Evolutionary conservation across 2,888 invertebrate species (phyloP).

Genomic region (Falcaria lacertinaria): DNA sequence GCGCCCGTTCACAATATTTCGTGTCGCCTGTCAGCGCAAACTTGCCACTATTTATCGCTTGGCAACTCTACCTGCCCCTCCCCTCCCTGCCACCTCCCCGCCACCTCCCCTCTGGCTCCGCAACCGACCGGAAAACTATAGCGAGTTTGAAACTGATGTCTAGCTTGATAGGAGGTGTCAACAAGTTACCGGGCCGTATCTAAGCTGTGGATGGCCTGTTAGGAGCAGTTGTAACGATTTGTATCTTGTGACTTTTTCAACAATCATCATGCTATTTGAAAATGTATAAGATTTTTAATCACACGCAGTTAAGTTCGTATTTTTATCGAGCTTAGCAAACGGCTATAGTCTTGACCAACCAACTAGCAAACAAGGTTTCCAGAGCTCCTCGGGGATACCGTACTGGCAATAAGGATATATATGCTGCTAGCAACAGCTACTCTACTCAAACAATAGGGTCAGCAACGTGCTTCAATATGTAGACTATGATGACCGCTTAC

Average conservation of each 20-base stretch:
- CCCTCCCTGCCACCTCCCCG: constrained; percentile 6
- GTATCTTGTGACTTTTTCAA: not conserved
- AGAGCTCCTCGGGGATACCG: too few species aligned
- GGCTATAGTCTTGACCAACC: too few species aligned
- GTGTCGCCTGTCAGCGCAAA: constrained; percentile 37
- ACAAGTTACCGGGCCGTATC: constrained; percentile 24
- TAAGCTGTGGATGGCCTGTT: not conserved
- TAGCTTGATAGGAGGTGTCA: constrained; percentile 35
- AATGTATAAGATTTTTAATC: too few species aligned
- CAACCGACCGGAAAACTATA: constrained; percentile 35
- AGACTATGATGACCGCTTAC: too few species aligned
- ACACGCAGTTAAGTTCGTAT: too few species aligned
- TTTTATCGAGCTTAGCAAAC: too few species aligned
- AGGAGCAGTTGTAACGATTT: not conserved
- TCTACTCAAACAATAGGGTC: too few species aligned
- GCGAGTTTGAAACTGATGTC: constrained; percentile 38
- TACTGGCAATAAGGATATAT: too few species aligned
- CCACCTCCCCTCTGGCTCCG: constrained; percentile 7
- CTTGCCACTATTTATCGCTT: constrained; percentile 38
- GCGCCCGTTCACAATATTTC: constrained; percentile 33
- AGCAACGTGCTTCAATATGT: too few species aligned
- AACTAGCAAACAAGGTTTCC: too few species aligned
- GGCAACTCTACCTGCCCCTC: constrained; percentile 27
- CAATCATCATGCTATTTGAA: too few species aligned
- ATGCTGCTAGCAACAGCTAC: too few species aligned